Base-by-base conservation (phyloP, 2,888 invertebrate genomes). In the Rhingia rostrata region DNA sequence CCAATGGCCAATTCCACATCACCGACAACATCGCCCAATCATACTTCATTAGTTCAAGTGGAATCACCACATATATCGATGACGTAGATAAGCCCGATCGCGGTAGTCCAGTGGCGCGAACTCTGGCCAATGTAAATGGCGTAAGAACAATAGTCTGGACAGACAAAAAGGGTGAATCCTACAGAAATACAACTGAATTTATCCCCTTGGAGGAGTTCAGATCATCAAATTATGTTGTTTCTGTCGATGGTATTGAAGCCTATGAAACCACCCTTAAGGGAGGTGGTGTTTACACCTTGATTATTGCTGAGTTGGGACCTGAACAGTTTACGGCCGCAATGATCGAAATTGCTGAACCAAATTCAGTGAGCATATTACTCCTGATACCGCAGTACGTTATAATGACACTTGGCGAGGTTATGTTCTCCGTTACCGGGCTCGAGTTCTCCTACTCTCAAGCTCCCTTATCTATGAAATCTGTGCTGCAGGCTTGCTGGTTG, bases 401-500 rank as follows among this genome's bases (percentile, higher is more conserved):
- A 3, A 94, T 95, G 88, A 94, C 95, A 0, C 88, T 93, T 6
- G 95, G 93, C 7, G 91, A 92, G 86, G 91, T 95, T 0, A 93
- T 95, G 92, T 94, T 95, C 88, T 94, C 95, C 0, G 93, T 95
- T 30, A 95, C 95, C 22, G 95, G 95, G 0, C 90, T 95, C 10
- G 93, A 94, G 86, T 95, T 95, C 89, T 94, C 95, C 3, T 96
- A 94, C 88, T 93, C 94, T 0, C 94, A 93, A 93, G 94, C 95
- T 5, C 94, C 95, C 2, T 60, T 87, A 1, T 95, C 95, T 83
- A 98, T 99, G 98, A 99, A 99, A 91, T 97, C 98, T 0, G 95
- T 99, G 0, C 91, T 99, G 61, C 96, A 96, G 91, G 97, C 99
- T 0, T 94, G 95, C 6, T 99, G 98, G 97, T 93, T 98, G n/a